phyloP scores from a whole-genome alignment of 2,888 invertebrate genomes.

The Gymnoscelis rufifasciata region DNA sequence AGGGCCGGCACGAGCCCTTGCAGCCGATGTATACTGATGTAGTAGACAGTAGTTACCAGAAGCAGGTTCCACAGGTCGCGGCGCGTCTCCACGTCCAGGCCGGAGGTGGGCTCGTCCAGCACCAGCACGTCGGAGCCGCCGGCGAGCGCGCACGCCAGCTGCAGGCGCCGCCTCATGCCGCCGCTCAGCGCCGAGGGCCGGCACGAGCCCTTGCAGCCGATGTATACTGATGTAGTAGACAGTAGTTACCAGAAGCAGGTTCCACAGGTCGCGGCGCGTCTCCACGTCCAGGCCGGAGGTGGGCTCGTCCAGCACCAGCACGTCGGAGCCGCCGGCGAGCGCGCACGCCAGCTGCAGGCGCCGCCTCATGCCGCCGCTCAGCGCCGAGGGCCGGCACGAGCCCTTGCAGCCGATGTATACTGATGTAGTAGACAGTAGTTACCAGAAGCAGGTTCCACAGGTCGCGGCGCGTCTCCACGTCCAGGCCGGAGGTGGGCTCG shows the following conservation, averaged over 20 bases:
- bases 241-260: slow-evolving; percentile 2
- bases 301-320: slow-evolving; percentile 87
- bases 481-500: slow-evolving; percentile 75
- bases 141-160: slow-evolving; percentile 91
- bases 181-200: too few relatives aligned
- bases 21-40: background rate
- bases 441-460: slow-evolving; percentile 13
- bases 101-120: slow-evolving; percentile 83
- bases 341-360: slow-evolving; percentile 89
- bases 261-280: slow-evolving; percentile 5
- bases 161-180: too few relatives aligned
- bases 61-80: slow-evolving; percentile 6
- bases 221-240: background rate
- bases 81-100: slow-evolving; percentile 4
- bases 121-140: slow-evolving; percentile 84
- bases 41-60: background rate
- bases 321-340: slow-evolving; percentile 85
- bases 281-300: slow-evolving; percentile 6
- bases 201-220: slow-evolving; percentile 37
- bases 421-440: slow-evolving; percentile 1
- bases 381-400: slow-evolving; percentile 40
- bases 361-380: too few relatives aligned
- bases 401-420: background rate
- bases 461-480: slow-evolving; percentile 6
- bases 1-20: slow-evolving; percentile 37